Percentiles rank a stretch among this genome's conserved stretches.
phyloP scores from a whole-genome alignment of 2,797 vertebrate species.

The Prionace glauca region DNA sequence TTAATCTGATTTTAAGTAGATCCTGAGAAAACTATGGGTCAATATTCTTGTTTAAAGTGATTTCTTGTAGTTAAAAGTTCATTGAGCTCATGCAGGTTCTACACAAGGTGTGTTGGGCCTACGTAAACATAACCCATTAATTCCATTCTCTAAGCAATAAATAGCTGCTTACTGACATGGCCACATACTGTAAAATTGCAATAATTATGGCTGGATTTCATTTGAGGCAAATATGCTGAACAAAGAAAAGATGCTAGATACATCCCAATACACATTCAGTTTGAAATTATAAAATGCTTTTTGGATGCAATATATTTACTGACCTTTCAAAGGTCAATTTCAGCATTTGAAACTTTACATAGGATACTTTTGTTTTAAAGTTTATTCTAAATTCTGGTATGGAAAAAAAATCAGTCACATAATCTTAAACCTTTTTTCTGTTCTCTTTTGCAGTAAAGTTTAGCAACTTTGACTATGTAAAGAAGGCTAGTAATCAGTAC shows the following conservation, averaged over 20 bases:
- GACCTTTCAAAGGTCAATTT: neutral
- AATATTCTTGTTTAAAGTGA: neutral
- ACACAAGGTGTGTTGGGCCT: neutral
- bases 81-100: neutral
- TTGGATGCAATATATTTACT: neutral
- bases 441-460: constrained; percentile 54
- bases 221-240: too few relatives aligned
- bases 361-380: neutral
- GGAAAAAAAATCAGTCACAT: constrained; percentile 26
- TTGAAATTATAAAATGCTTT: neutral
- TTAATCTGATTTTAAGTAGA: neutral
- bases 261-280: neutral
- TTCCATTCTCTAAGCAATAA: neutral
- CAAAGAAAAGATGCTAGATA: neutral
- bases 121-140: too few relatives aligned
- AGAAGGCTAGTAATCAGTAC: too few relatives aligned
- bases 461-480: constrained; percentile 46
- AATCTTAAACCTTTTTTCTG: constrained; percentile 59
- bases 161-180: neutral
- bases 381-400: neutral
- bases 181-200: neutral
- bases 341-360: neutral
- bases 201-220: neutral
- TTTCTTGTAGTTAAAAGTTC: neutral
- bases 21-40: neutral